phyloP scores from a whole-genome alignment of 2,888 invertebrate genomes.

The Hemithea aestivaria region DNA sequence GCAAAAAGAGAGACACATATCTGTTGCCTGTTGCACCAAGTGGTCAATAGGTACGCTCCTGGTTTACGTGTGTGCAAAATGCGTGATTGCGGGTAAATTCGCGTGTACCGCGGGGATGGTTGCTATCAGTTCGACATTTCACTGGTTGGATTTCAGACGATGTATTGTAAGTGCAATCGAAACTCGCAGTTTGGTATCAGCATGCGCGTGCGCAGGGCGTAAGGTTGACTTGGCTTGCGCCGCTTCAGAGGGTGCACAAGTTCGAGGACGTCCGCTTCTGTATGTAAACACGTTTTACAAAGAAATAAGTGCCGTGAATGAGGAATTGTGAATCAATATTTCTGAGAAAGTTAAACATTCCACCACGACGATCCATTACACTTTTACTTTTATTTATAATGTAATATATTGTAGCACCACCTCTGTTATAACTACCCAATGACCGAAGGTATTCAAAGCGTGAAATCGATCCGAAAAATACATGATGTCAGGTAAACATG shows the following conservation, averaged over 20 bases:
- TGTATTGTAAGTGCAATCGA: constrained; percentile 32
- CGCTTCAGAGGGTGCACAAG: constrained; percentile 32
- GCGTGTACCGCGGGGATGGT: constrained; percentile 52
- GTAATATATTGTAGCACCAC: not conserved
- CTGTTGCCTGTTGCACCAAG: constrained; percentile 51
- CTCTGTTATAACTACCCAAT: too few relatives aligned
- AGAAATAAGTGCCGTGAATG: constrained; percentile 26
- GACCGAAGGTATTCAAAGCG: too few relatives aligned
- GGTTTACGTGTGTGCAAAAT: constrained; percentile 47
- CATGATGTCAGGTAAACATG: too few relatives aligned
- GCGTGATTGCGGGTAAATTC: constrained; percentile 54
- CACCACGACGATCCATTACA: constrained; percentile 23
- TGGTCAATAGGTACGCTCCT: constrained; percentile 32
- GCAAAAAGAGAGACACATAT: constrained; percentile 71
- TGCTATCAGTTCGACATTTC: constrained; percentile 51
- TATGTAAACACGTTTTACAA: constrained; percentile 26
- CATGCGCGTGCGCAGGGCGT: constrained; percentile 42
- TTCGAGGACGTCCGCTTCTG: constrained; percentile 31
- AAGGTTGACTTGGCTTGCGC: constrained; percentile 34
- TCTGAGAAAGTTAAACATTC: too few relatives aligned
- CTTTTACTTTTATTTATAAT: too few relatives aligned
- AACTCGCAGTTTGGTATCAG: constrained; percentile 40
- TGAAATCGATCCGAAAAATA: too few relatives aligned
- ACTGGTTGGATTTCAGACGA: constrained; percentile 52
- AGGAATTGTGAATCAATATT: constrained; percentile 40